Evolutionary conservation across 2,888 invertebrate genomes (phyloP), one percentile per base, ranked within the genome.

Genomic region (Cosmorhoe ocellata): DNA sequence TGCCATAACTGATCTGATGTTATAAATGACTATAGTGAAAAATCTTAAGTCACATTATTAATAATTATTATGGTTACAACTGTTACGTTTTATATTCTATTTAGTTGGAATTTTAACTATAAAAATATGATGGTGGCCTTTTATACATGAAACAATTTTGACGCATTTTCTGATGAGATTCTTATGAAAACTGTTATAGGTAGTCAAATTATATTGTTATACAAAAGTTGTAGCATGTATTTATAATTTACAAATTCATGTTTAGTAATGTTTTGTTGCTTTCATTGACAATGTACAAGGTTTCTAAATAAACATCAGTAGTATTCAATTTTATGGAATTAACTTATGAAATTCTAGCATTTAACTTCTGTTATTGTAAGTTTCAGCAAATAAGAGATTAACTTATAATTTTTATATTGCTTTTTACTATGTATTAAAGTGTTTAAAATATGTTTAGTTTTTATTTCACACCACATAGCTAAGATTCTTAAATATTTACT

Each of bases 1-100:
- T 51, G 58, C 58, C 57, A 61, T 65, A 64, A 49, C 37, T 59
- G 67, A 71, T 71, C 67, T 70, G 68, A 61, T 48, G 40, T 55
- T 37, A 39, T 46, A 30, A 28, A 24, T 11, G 30, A 28, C 36
- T 44, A 9, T 47, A 34, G 2, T 18, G 2, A 4, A 18, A 18
- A 24, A 42, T 42, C 12, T 27, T 33, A 12, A 40, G 43, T 56
- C 41, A 51, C 45, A 39, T 27, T 18, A 18, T 18, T 18, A 6
- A 2, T 22, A 1, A 34, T 11, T 24, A 31, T 34, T 43, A 36
- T 14, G 18, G 2, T 36, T 48, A 49, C 24, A 44, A 11, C 36
- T 49, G 46, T 55, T 47, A 46, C 34, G 47, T 50, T 47, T 48
- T 39, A 32, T 34, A 37, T 36, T 42, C 14, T 42, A 32, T 30